Base-by-base conservation (phyloP, 2,888 invertebrate species). In the Acronicta aceris region DNA sequence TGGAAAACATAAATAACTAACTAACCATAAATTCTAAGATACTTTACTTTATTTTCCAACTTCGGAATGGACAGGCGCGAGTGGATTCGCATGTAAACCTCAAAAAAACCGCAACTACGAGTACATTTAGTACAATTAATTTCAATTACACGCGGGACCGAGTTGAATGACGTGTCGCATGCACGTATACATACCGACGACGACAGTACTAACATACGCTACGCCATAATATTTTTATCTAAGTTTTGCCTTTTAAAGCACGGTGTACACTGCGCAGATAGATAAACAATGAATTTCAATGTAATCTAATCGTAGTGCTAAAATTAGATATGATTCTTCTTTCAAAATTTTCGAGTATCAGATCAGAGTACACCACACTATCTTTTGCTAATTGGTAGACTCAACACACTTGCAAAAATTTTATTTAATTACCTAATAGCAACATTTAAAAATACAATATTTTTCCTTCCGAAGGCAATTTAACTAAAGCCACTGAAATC, bases 121-220 rank as follows among this genome's bases (percentile, higher is more conserved):
- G 54, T 50, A 57, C 47, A 59, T 42, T 74, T 57, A 60, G 50
- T 59, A 67, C 74, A 78, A 81, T 81, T 81, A 76, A 81, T 81
- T 74, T 74, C 78, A 76, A 81, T 79, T 79, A 81, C 68, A 77
- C 65, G 67, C 68, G 51, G 51, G 61, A 40, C 51, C 25, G 51
- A 56, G 42, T 27, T 51, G 49, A 71, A 60, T 66, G 71, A 68
- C 75, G 48, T 40, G 40, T 46, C 67, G 59, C 49, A 47, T 42
- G 54, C 40, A 42, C 9, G 41, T 42, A 10, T 36, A 40, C 25
- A 43, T 40, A 12, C 49, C 8, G 13, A 17, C 38, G 15, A 49
- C 15, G 25, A 27, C 36, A 10, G 17, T 15, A 27, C 17, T 30
- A 33, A 16, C 30, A n/a, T 36, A 40, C 50, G 58, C 45, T 42